Base-by-base conservation (phyloP, 2,113 vertebrate species). In the Megaleporinus macrocephalus region DNA sequence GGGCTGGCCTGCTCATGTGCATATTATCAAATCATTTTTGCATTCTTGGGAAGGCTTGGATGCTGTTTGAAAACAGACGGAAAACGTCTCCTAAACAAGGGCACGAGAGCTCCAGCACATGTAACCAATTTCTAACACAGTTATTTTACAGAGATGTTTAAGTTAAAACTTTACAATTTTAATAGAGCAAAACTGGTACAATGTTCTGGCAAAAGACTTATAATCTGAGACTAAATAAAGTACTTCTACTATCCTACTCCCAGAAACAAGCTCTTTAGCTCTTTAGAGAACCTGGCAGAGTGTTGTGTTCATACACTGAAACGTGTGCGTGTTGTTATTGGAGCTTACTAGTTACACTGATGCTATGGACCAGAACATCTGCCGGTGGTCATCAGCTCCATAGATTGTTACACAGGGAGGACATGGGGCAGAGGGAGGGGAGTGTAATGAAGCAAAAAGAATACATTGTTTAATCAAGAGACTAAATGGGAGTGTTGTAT, bases 341-440 rank as follows among this genome's bases (percentile, higher is more conserved):
- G 65, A 70, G 66, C 29, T 24, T 68, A 41, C 22, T 41, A 44
- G 9, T 70, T 70, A 70, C 33, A 41, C 33, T 44, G 36, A 41
- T 24, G 66, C 66, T 44, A 44, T 44, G 22, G 41, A 70, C 66
- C 66, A 70, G 66, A 70, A 70, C 36, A 13, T 41, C 66, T 70
- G 66, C 66, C 44, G 41, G n/a, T 70, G 66, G 22, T 41, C 66
- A 70, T 70, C 41, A 70, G 33, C 57, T n/a, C 57, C 15, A 44
- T 24, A 36, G 66, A 44, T 11, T 61, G 57, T n/a, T 61, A 11
- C 57, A 61, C 57, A 61, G 57, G 4, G 22, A 69, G 66, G 33
- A 41, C 36, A n/a, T 33, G n/a, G 33, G 66, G 36, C 66, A 70
- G 44, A 70, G 33, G 33, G 33, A 14, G 66, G 33, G 11, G 36